Evolutionary conservation across 2,797 vertebrate species (phyloP), one percentile per base, ranked within the genome.

Genomic region (Chiloscyllium punctatum): DNA sequence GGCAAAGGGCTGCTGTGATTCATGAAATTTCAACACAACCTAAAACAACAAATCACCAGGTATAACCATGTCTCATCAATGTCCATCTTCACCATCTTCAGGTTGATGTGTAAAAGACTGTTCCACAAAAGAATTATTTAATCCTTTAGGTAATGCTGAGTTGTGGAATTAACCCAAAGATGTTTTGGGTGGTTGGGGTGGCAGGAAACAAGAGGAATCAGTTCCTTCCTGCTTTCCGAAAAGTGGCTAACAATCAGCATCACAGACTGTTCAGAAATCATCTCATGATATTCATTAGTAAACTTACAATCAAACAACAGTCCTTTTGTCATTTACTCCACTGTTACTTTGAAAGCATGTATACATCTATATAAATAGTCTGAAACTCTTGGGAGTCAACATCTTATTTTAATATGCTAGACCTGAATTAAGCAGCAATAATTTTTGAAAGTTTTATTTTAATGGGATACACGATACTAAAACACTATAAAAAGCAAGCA

Each of bases 321-420:
- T 21, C 30, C 15, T 21, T 51, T 48, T n/a, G 30, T 77, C 48
- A 33, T 53, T 94, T 9, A 84, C 16, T 84, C 79, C 30, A 90
- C 53, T 30, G 87, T 94, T 53, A 27, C 66, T 92, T 74, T 74
- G 42, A 53, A 74, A 72, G 11, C 2, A 72, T 21, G 74, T 72
- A 74, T 74, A 69, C 16, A 5, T 15, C 16, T 15, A 11, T 27
- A 27, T 74, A 51, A 33, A 84, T 84, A 48, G 37, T 48, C 82
- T 84, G 82, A 84, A 84, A 4, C 37, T n/a, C 71, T 77, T 77
- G 48, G 42, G 51, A 77, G 16, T 51, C 5, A 23, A 13, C 37
- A 95, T 30, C 48, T 74, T 72, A 48, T 74, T 95, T 95, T 57
- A 42, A 95, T 30, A 95, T 72, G 71, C 16, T 30, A 95, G 71